Percentiles rank a stretch among this genome's conserved stretches.
Evolutionary conservation across 1,140 invertebrate genomes (phyloP).

Genomic region (Sitobion miscanthi): DNA sequence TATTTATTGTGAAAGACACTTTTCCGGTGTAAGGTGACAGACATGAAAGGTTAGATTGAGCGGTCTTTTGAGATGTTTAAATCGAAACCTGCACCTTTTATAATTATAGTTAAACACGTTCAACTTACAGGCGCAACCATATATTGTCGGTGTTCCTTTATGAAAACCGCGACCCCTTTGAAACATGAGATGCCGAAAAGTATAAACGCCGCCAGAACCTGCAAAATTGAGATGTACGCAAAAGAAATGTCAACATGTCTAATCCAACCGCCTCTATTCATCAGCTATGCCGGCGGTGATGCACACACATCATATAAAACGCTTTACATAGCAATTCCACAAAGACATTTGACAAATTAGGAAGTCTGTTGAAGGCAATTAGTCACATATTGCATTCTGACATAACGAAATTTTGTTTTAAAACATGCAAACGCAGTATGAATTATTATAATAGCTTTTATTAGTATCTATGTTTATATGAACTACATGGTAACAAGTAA

Average conservation of each 20-base stretch:
- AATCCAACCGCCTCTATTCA: slow-evolving; percentile 48
- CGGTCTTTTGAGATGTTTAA: slow-evolving; percentile 39
- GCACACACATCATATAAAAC: slow-evolving; percentile 12
- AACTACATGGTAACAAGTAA: background rate
- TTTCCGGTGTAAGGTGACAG: slow-evolving; percentile 55
- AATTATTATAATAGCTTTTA: background rate
- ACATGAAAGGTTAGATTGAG: slow-evolving; percentile 18
- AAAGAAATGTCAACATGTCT: slow-evolving; percentile 56
- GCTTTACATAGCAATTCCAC: background rate
- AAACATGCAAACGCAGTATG: background rate
- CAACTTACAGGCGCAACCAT: background rate
- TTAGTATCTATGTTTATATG: background rate
- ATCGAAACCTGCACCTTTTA: slow-evolving; percentile 48
- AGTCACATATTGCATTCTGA: background rate
- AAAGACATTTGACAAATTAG: background rate
- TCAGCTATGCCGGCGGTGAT: background rate
- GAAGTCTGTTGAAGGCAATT: background rate
- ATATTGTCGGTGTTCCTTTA: slow-evolving; percentile 37
- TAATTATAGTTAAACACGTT: slow-evolving; percentile 20
- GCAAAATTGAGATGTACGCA: slow-evolving; percentile 5
- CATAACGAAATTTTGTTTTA: background rate
- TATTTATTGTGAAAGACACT: slow-evolving; percentile 24
- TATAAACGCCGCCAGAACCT: slow-evolving; percentile 9
- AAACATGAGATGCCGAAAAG: slow-evolving; percentile 51
- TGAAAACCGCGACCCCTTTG: slow-evolving; percentile 53